A percentile compares a stretch with the other conserved stretches of the same genome.
Evolutionary conservation across 2,888 invertebrate genomes (phyloP).

Genomic region (Bugulina stolonifera): DNA sequence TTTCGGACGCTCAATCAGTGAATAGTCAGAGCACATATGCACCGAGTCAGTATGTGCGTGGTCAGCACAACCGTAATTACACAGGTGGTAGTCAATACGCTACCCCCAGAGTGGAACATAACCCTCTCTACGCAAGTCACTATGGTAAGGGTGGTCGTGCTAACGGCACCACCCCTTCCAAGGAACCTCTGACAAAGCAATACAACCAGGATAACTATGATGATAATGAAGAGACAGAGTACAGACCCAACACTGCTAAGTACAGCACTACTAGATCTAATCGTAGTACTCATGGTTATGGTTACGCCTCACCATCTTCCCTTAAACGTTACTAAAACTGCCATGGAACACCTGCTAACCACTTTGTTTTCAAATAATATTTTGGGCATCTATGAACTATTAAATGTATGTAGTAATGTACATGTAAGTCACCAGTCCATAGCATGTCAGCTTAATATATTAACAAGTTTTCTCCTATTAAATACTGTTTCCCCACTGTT

Average conservation of each 20-base stretch:
- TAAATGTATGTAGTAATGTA: too few relatives aligned
- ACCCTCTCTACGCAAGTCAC: neutral
- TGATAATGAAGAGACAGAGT: neutral
- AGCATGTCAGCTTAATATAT: too few relatives aligned
- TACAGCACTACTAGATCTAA: neutral
- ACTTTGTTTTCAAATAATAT: too few relatives aligned
- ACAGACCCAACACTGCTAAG: neutral
- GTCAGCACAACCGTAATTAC: neutral
- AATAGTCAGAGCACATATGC: neutral
- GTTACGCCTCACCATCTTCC: neutral
- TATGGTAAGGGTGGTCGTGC: neutral
- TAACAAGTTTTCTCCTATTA: too few relatives aligned
- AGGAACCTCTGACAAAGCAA: neutral
- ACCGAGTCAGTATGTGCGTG: neutral
- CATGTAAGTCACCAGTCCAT: too few relatives aligned
- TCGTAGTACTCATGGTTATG: neutral
- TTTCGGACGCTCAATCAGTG: neutral
- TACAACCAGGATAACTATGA: neutral
- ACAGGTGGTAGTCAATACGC: neutral
- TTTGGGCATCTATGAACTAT: too few relatives aligned
- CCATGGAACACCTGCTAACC: too few relatives aligned
- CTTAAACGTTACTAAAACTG: neutral
- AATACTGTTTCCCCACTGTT: too few relatives aligned
- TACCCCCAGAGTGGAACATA: neutral
- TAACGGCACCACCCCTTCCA: neutral